Evolutionary conservation across 2,888 invertebrate species (phyloP), one percentile per base, ranked within the genome.

Genomic region (Heliconius aoede): DNA sequence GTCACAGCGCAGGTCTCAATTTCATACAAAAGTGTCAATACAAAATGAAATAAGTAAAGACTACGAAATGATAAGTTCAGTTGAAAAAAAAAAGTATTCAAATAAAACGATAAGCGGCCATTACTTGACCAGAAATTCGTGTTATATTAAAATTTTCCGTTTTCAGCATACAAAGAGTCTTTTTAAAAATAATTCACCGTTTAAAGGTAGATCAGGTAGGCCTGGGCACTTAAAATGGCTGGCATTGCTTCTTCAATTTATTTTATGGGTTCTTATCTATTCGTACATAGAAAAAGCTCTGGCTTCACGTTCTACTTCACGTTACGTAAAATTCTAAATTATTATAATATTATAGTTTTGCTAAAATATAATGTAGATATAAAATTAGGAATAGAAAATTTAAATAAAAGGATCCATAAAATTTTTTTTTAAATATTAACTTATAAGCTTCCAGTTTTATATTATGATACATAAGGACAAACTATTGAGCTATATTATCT

Each of bases 101-200:
- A 69, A 69, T 55, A 7, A 30, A 55, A 30, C 28, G 51, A 74
- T 82, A 83, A 84, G 81, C 79, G 80, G 81, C 80, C 80, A 82
- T 83, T 83, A 84, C 82, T 80, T 81, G 74, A 81, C 80, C 73
- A 72, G 77, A 65, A 82, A 79, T 82, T 82, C 78, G 74, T 82
- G 81, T 83, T 81, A 83, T 81, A 85, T 84, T 83, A 83, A 84
- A 85, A 84, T 77, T 78, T 78, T 74, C 72, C 83, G 81, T 81
- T 76, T 75, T 67, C 78, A 79, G 85, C 85, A 85, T 85, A 82
- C 84, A 84, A 85, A 85, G 81, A 82, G 78, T 80, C 84, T 81
- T 74, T 80, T 85, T 83, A 82, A 80, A 82, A 76, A 80, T 81
- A 84, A 82, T 83, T 83, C 73, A 80, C 81, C 81, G 82, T 83